phyloP scores from a whole-genome alignment of 2,888 invertebrate genomes.

The Calliopum simillimum region DNA sequence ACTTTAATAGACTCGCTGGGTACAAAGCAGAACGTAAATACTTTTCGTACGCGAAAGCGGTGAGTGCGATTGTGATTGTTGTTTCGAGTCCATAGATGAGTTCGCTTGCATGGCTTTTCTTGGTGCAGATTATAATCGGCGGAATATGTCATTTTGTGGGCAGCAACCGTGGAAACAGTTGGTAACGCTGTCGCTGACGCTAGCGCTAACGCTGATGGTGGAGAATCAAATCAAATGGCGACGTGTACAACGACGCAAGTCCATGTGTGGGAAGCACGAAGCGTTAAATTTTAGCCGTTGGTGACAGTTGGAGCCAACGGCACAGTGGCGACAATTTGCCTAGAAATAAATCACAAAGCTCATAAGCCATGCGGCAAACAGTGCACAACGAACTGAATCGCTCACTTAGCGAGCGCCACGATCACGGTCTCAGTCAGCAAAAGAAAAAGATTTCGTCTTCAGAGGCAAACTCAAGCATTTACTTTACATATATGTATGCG shows the following conservation, averaged over 20 bases:
- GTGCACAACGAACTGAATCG: conserved; percentile 13
- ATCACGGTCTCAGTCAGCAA: not conserved
- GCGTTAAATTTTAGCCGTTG: conserved; percentile 56
- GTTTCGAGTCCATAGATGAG: conserved; percentile 9
- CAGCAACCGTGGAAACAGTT: conserved; percentile 68
- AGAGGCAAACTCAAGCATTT: too few relatives aligned
- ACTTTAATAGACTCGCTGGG: conserved; percentile 42
- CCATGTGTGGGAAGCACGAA: conserved; percentile 51
- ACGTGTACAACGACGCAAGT: conserved; percentile 19
- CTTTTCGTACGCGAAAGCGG: conserved; percentile 37
- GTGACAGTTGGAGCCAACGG: conserved; percentile 58
- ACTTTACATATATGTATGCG: too few relatives aligned
- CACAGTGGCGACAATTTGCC: conserved; percentile 60
- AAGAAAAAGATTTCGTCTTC: too few relatives aligned
- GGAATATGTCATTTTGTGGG: conserved; percentile 60
- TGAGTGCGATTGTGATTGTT: conserved; percentile 10
- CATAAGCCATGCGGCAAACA: conserved; percentile 37
- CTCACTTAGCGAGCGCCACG: not conserved
- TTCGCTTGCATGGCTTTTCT: conserved; percentile 13
- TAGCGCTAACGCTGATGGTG: too few relatives aligned
- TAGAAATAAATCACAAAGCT: conserved; percentile 60
- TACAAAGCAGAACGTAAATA: conserved; percentile 42
- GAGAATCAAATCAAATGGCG: conserved; percentile 9
- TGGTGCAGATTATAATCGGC: conserved; percentile 39
- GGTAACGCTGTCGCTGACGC: conserved; percentile 62